Percentiles rank a stretch among this genome's conserved stretches.
Conservation (phyloP, 2,113 vertebrate species). For the Siniperca knerii region DNA sequence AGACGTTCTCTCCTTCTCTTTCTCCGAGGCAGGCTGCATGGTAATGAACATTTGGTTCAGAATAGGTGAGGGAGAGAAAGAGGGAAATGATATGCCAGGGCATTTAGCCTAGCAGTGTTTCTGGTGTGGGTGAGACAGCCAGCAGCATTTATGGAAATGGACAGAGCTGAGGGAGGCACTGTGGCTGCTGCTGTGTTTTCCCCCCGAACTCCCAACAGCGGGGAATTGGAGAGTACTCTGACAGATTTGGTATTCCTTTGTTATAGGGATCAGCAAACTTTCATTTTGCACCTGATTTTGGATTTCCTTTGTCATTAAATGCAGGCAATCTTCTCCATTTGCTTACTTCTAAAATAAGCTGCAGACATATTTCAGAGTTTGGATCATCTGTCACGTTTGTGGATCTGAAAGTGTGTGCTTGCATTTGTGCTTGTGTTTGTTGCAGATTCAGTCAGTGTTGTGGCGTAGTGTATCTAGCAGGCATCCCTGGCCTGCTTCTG, state of each 20-base stretch:
- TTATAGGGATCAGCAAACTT: conserved; percentile 65
- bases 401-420: conserved; percentile 40
- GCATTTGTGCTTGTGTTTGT: conserved; percentile 1
- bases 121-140: conserved; percentile 84
- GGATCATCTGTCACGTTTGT: conserved; percentile 39
- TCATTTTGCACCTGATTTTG: conserved; percentile 66
- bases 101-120: conserved; percentile 86
- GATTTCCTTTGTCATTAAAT: conserved; percentile 68
- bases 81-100: conserved; percentile 84
- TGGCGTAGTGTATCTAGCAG: conserved; percentile 60
- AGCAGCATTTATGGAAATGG: conserved; percentile 89
- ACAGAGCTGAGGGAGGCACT: conserved; percentile 78
- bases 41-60: conserved; percentile 86
- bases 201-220: conserved; percentile 66
- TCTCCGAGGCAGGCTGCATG: conserved; percentile 82
- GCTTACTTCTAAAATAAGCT: conserved; percentile 54
- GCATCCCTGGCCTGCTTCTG: conserved; percentile 75
- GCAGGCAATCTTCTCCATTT: conserved; percentile 46
- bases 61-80: conserved; percentile 71
- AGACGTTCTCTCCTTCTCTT: conserved; percentile 75
- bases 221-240: conserved; percentile 55
- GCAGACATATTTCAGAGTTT: conserved; percentile 14
- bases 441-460: conserved; percentile 66
- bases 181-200: conserved; percentile 64
- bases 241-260: conserved; percentile 67